Evolutionary conservation across 2,888 invertebrate species (phyloP).

Genomic region (Sminthurides aquaticus): DNA sequence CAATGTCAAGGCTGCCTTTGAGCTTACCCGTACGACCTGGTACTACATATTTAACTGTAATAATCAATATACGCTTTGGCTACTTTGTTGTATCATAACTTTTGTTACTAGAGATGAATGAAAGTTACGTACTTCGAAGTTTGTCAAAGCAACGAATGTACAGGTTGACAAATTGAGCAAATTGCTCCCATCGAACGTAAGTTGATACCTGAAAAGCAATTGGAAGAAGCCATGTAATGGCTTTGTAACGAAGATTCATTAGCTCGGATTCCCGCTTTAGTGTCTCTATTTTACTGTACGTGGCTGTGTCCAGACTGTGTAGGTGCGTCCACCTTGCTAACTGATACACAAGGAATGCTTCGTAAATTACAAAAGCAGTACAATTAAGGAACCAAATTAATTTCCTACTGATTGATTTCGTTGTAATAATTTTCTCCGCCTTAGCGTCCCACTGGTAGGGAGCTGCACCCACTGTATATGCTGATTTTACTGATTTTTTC

Average conservation of each 20-base stretch:
- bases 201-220: conserved; percentile 5
- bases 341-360: not conserved
- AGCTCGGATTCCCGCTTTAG: not conserved
- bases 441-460: not conserved
- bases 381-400: not conserved
- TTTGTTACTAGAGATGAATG: no score
- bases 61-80: not conserved
- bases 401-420: not conserved
- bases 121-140: conserved; percentile 6
- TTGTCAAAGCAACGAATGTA: conserved; percentile 5
- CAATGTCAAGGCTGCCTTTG: not conserved
- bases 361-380: not conserved
- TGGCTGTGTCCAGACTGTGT: not conserved
- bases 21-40: not conserved
- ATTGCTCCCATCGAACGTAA: conserved; percentile 5
- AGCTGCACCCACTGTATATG: not conserved
- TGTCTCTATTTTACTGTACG: not conserved
- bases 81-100: no score
- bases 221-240: not conserved
- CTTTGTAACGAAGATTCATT: conserved; percentile 6
- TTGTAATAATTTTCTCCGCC: not conserved
- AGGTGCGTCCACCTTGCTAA: not conserved
- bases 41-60: not conserved
- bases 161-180: conserved; percentile 4
- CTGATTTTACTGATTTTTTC: not conserved